Evolutionary conservation across 2,888 invertebrate species (phyloP), one percentile per base, ranked within the genome.

Genomic region (Chaitophorus viminalis): DNA sequence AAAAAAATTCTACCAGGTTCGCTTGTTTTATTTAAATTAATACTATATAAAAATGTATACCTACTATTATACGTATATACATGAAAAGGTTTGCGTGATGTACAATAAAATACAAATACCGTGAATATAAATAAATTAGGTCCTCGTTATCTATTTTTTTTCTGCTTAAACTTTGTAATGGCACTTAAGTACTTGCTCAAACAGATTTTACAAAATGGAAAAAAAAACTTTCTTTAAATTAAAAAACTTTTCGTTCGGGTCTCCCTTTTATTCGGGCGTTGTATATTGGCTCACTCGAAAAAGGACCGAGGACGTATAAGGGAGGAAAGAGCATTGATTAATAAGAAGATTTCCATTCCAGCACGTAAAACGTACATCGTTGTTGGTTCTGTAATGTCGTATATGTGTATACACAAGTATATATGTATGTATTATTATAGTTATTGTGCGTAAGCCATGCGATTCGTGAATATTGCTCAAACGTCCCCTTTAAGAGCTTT

Each of bases 161-260:
- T 86, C 36, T 86, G 8, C 72, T 74, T 81, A 74, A 79, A 87
- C 87, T 81, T 77, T 65, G 78, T 87, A 81, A 87, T 79, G 79
- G 79, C 79, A 87, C 87, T 87, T 87, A 86, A 86, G 85, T 78
- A 52, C 79, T 72, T 31, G 54, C 39, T 87, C 87, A 87, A 87
- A 87, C 79, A 87, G 87, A 87, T 87, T 87, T 79, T 65, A 87
- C 33, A 68, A 79, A 79, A 87, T 25, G 60, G 29, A 74, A 70
- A 74, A 78, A 68, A 87, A 87, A 87, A 72, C 39, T 81, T 87
- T 87, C 74, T 81, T 79, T 86, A 81, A 87, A 87, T 81, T 87
- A 81, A 87, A 87, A 87, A 87, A 87, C 60, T 81, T 87, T 86
- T 72, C n/a, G 25, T 74, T 46, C 46, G 60, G 72, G 31, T 72